phyloP scores from a whole-genome alignment of 2,113 vertebrate species.

The Apistogramma diplotaenia region DNA sequence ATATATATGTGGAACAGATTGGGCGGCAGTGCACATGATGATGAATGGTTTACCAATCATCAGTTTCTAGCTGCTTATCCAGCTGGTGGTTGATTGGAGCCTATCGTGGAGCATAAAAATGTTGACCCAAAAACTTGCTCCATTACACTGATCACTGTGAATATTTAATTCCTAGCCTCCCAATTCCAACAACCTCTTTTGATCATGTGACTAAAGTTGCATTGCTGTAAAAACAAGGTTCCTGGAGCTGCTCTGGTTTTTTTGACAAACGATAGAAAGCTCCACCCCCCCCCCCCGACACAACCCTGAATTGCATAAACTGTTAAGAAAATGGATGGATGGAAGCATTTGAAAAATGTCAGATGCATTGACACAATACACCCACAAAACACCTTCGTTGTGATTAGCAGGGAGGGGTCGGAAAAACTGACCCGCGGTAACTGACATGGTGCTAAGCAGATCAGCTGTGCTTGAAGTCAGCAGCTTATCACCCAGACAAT shows the following conservation, averaged over 20 bases:
- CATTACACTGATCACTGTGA: not conserved
- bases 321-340: rapidly evolving
- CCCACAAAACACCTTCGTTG: not conserved
- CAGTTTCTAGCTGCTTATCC: not conserved
- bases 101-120: not conserved
- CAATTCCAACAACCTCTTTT: not conserved
- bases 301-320: not conserved
- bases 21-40: not conserved
- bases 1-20: not conserved
- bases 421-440: constrained; percentile 28
- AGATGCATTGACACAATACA: not conserved
- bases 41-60: not conserved
- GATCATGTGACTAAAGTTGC: not conserved
- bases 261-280: not conserved
- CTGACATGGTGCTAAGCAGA: not conserved
- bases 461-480: not conserved
- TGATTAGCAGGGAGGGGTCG: constrained; percentile 5
- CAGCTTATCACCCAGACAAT: not conserved
- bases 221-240: not conserved
- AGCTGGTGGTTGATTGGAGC: not conserved
- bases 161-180: not conserved
- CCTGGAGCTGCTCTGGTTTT: not conserved
- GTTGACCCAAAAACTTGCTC: not conserved
- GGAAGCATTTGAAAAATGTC: not conserved
- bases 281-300: not conserved